Evolutionary conservation across 2,888 invertebrate genomes (phyloP), one percentile per base, ranked within the genome.

Genomic region (Onthophagus sagittarius): DNA sequence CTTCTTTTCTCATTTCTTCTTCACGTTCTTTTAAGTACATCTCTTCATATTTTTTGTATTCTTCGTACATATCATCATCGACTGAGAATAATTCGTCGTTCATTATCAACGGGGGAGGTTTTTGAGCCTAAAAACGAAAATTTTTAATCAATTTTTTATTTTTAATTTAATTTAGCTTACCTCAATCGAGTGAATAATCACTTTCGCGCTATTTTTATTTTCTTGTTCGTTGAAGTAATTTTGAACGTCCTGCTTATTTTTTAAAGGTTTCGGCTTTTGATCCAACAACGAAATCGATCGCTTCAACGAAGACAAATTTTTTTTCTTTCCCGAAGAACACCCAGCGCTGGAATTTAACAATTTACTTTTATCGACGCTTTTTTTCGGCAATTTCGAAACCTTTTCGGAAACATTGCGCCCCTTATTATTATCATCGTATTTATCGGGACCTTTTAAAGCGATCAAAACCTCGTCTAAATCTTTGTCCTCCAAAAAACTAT

Each of bases 261-360:
- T 83, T 76, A 81, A 82, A 65, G 79, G 77, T 63, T 79, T 80
- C 5, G 82, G 81, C 76, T 82, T 83, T 15, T 80, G 78, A 83
- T 89, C 88, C 77, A 88, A 86, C 81, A 89, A 85, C 82, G 89
- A 88, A 73, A 87, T 86, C 84, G 89, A 88, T 77, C 88, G 86
- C 85, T 89, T 89, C 82, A 89, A 84, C 77, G 87, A 86, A 84
- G 88, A 85, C 85, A 88, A 76, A 69, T 77, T 77, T 74, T 79
- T 82, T 71, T 80, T 82, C 71, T 79, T 79, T 14, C 77, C 78
- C 15, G 77, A 78, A 9, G 70, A 63, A 15, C 15, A 69, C 15
- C 69, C 64, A n/a, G 73, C 33, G 87, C 88, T 88, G 87, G 88
- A 88, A 88, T 86, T 86, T 81, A 88, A 86, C 83, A 86, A 85